Conservation (phyloP, 1,140 invertebrate genomes). For the Drosophila eugracilis region DNA sequence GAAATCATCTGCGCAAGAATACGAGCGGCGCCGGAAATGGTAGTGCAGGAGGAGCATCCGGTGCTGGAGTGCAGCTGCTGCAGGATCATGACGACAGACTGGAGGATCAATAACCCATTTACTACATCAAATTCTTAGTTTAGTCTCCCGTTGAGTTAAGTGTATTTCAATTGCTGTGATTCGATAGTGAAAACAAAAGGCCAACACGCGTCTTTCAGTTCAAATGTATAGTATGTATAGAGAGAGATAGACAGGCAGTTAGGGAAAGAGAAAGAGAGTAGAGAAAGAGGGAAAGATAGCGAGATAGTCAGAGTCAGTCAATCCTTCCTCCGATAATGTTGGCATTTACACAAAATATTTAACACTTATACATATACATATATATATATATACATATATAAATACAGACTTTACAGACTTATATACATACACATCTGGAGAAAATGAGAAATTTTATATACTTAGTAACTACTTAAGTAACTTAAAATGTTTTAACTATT, state of each 20-base stretch:
- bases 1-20: slow-evolving; percentile 82
- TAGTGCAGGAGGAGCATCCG: neutral
- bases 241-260: slow-evolving; percentile 49
- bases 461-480: slow-evolving; percentile 35
- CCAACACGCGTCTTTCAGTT: slow-evolving; percentile 82
- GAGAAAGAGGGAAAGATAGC: neutral
- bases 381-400: too few species aligned
- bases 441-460: slow-evolving; percentile 53
- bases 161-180: slow-evolving; percentile 84
- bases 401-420: slow-evolving; percentile 31
- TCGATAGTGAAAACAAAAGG: slow-evolving; percentile 80
- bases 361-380: slow-evolving; percentile 45
- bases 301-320: slow-evolving; percentile 71
- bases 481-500: slow-evolving; percentile 64
- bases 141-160: slow-evolving; percentile 66
- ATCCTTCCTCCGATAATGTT: slow-evolving; percentile 83
- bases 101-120: slow-evolving; percentile 68
- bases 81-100: slow-evolving; percentile 47
- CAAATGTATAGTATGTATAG: slow-evolving; percentile 84
- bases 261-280: slow-evolving; percentile 15
- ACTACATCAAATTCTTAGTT: slow-evolving; percentile 68
- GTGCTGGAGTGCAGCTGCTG: slow-evolving; percentile 32
- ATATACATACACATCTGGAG: slow-evolving; percentile 27
- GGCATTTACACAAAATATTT: slow-evolving; percentile 73
- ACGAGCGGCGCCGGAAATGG: slow-evolving; percentile 38